These are phyloP conservation scores for Embidobia sp. DNA, from an alignment of 2,888 invertebrate genomes.

Conservation along the genomic window DNA sequence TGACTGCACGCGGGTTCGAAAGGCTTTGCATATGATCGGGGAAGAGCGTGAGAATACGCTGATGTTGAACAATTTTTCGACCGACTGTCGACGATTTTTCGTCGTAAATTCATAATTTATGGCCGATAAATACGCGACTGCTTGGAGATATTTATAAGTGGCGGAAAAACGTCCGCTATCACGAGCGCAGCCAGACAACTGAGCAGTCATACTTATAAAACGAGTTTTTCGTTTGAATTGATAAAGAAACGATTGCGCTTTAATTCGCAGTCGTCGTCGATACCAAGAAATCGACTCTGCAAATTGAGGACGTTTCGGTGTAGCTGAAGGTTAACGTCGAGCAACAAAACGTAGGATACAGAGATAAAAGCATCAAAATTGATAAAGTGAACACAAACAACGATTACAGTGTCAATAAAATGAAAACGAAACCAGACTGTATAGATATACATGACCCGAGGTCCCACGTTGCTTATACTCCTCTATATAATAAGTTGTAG, in stretches of 20 bases:
- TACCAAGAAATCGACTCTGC: neutral
- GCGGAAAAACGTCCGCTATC: slow-evolving; percentile 11
- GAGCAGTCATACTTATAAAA: slow-evolving; percentile 13
- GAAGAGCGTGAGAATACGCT: slow-evolving; percentile 58
- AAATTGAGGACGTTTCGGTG: too few species aligned
- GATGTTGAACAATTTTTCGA: slow-evolving; percentile 21
- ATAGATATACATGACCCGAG: too few species aligned
- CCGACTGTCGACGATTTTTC: slow-evolving; percentile 35
- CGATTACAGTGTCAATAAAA: too few species aligned
- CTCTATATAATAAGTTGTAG: too few species aligned
- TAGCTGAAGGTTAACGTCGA: too few species aligned
- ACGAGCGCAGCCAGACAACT: neutral
- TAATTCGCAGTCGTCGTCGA: neutral
- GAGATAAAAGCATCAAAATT: too few species aligned
- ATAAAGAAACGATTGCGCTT: slow-evolving; percentile 1
- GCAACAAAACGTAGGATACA: too few species aligned
- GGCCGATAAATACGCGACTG: slow-evolving; percentile 34
- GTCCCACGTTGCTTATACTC: too few species aligned
- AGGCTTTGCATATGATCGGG: slow-evolving; percentile 44
- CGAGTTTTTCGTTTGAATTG: slow-evolving; percentile 29
- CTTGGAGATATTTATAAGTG: slow-evolving; percentile 34
- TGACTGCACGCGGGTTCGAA: slow-evolving; percentile 59
- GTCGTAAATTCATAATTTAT: slow-evolving; percentile 58
- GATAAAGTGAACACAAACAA: too few species aligned
- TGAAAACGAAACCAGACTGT: too few species aligned